These are phyloP conservation scores for Caenorhabditis drosophilae DNA, from an alignment of 2,888 invertebrate genomes.

Conservation along the genomic window DNA sequence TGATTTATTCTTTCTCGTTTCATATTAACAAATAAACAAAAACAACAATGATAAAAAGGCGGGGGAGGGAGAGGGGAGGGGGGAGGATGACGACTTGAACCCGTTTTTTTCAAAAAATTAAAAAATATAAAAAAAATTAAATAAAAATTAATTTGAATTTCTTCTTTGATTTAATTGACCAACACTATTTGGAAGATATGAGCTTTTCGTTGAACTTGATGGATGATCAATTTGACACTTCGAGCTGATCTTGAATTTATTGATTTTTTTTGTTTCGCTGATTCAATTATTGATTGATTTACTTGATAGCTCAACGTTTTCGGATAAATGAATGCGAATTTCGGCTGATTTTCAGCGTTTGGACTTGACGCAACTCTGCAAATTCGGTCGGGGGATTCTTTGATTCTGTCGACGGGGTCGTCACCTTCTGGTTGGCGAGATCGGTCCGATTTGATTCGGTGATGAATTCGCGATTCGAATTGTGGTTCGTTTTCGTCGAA, in stretches of 20 bases:
- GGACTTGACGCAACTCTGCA: conserved; percentile 3
- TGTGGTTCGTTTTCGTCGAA: conserved; percentile 27
- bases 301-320: conserved; percentile 25
- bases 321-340: conserved; percentile 35
- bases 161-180: conserved; percentile 5
- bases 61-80: no score
- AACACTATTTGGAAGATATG: conserved; percentile 19
- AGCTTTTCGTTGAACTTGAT: conserved; percentile 28
- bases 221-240: no score
- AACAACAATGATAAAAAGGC: neutral
- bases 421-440: neutral
- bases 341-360: conserved; percentile 9
- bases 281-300: neutral
- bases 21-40: neutral
- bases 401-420: neutral
- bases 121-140: conserved; percentile 7
- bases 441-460: neutral
- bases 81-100: no score
- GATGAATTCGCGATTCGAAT: conserved; percentile 28
- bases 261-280: neutral
- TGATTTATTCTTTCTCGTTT: conserved; percentile 3
- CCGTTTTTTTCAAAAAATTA: no score
- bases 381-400: neutral
- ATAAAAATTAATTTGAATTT: conserved; percentile 19
- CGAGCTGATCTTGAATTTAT: neutral